phyloP scores from a whole-genome alignment of 2,797 vertebrate genomes.

The Melanotaenia trifasciata region DNA sequence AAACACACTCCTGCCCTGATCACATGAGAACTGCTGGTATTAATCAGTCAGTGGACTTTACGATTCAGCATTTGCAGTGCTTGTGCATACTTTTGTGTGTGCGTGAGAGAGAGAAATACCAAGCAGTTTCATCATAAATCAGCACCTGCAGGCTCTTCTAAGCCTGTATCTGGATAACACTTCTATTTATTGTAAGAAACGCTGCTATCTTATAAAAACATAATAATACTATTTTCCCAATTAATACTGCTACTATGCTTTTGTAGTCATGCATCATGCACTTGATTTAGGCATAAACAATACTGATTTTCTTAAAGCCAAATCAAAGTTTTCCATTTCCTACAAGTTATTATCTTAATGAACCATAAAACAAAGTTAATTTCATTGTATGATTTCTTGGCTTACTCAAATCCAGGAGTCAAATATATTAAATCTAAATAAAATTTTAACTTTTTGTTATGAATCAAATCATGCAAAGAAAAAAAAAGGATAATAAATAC shows the following conservation, averaged over 20 bases:
- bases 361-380: background rate
- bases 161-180: background rate
- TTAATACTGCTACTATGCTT: background rate
- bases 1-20: constrained; percentile 11
- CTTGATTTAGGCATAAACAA: background rate
- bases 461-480: no score
- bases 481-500: no score
- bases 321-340: no score
- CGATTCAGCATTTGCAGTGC: constrained; percentile 31
- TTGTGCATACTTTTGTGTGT: constrained; percentile 4
- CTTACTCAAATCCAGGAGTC: no score
- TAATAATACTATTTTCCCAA: background rate
- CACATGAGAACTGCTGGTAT: constrained; percentile 39
- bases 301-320: no score
- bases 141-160: constrained; percentile 34
- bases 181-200: background rate
- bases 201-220: background rate
- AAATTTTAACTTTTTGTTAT: no score
- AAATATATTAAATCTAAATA: no score
- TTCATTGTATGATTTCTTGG: background rate
- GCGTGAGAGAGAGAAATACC: background rate
- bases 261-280: background rate
- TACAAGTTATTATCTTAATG: no score
- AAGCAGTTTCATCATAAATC: background rate
- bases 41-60: constrained; percentile 50